Conservation (phyloP, 2,797 vertebrate genomes). For the Borostomias antarcticus region DNA sequence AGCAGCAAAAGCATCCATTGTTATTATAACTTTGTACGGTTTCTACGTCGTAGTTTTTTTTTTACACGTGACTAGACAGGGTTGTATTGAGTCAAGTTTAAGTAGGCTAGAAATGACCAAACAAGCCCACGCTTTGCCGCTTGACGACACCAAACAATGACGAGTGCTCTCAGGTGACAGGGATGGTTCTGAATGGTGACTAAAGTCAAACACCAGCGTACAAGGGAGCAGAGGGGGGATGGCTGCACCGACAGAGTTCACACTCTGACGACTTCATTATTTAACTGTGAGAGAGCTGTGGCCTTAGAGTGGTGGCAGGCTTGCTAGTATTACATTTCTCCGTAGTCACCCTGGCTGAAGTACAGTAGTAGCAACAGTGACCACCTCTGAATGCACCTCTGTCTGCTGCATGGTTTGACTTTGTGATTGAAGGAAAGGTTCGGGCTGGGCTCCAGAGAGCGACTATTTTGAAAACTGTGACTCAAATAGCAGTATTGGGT, state of each 20-base stretch:
- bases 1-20: too few relatives aligned
- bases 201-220: neutral
- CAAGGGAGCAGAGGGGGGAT: neutral
- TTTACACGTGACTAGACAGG: neutral
- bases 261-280: neutral
- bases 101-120: neutral
- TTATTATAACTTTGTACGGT: too few relatives aligned
- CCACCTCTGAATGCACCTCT: too few relatives aligned
- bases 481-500: too few relatives aligned
- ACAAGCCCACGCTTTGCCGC: neutral
- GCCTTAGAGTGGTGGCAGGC: too few relatives aligned
- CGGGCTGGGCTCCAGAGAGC: too few relatives aligned
- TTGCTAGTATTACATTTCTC: neutral
- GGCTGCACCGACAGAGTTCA: neutral
- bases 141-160: neutral
- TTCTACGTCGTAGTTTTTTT: neutral
- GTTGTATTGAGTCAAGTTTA: neutral
- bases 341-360: neutral
- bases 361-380: too few relatives aligned
- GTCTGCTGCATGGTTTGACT: too few relatives aligned
- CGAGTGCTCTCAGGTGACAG: conserved; percentile 1
- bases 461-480: too few relatives aligned
- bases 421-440: too few relatives aligned
- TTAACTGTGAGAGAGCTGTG: neutral
- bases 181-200: neutral